Percentiles rank a stretch among this genome's conserved stretches.
These are phyloP conservation scores for Venusia cambrica DNA, from an alignment of 2,888 invertebrate species.

Conservation along the genomic window DNA sequence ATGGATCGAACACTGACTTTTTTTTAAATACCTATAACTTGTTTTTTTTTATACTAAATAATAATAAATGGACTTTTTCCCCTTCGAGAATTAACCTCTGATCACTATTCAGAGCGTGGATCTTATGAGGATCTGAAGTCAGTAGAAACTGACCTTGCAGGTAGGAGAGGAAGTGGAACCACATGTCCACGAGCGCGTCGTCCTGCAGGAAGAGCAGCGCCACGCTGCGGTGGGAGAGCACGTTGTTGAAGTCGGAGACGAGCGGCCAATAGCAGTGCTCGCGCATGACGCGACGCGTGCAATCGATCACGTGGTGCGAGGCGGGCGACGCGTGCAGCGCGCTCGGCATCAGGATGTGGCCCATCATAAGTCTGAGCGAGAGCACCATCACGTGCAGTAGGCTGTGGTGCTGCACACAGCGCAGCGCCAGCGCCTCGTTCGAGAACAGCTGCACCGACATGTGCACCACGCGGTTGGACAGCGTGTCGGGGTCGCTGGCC, in stretches of 20 bases:
- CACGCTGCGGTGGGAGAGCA: slow-evolving; percentile 95
- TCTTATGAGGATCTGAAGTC: background rate
- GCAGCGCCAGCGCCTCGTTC: slow-evolving; percentile 93
- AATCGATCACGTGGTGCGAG: slow-evolving; percentile 96
- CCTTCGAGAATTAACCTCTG: too few relatives aligned
- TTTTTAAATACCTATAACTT: too few relatives aligned
- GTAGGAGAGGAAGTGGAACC: slow-evolving; percentile 96
- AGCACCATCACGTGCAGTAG: slow-evolving; percentile 97
- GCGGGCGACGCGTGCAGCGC: slow-evolving; percentile 89
- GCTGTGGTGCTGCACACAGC: slow-evolving; percentile 94
- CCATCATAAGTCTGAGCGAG: slow-evolving; percentile 93
- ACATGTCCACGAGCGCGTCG: slow-evolving; percentile 94
- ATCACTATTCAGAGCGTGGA: too few relatives aligned
- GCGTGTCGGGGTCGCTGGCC: slow-evolving; percentile 92
- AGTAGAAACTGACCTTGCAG: slow-evolving; percentile 87
- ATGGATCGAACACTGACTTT: too few relatives aligned
- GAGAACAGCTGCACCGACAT: slow-evolving; percentile 98
- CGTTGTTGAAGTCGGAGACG: slow-evolving; percentile 97
- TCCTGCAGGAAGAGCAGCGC: slow-evolving; percentile 94
- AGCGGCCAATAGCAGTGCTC: slow-evolving; percentile 99
- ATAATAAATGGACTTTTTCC: too few relatives aligned
- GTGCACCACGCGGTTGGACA: slow-evolving; percentile 98
- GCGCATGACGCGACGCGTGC: slow-evolving; percentile 95
- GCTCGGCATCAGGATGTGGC: slow-evolving; percentile 92
- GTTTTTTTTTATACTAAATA: too few relatives aligned